Percentiles rank a stretch among this genome's conserved stretches.
Evolutionary conservation across 2,797 vertebrate genomes (phyloP).

Genomic region (Meriones psammophilus): DNA sequence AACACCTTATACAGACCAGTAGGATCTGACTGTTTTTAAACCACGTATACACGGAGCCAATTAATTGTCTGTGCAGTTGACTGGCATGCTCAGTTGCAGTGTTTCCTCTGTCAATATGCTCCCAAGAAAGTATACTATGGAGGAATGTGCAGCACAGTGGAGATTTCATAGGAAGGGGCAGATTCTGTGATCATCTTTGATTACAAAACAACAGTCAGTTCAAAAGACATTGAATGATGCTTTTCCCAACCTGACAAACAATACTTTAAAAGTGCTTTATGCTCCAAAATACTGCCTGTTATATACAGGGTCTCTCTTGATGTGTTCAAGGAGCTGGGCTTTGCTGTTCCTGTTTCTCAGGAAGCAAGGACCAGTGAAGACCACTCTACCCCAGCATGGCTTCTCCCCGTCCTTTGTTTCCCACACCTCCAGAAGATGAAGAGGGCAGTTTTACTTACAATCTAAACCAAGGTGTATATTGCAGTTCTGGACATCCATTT

Average conservation of each 20-base stretch:
- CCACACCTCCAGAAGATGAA: constrained; percentile 17
- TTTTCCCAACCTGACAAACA: constrained; percentile 24
- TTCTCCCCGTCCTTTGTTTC: neutral
- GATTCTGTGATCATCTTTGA: neutral
- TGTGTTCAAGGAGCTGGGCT: neutral
- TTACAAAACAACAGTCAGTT: constrained; percentile 46
- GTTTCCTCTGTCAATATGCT: constrained; percentile 64
- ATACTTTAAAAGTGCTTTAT: constrained; percentile 56
- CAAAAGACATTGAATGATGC: neutral
- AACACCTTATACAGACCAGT: constrained; percentile 46
- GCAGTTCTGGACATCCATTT: constrained; percentile 60
- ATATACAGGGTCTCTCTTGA: neutral
- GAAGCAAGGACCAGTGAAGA: neutral
- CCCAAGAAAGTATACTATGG: constrained; percentile 7
- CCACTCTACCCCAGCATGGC: neutral
- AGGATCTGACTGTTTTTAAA: constrained; percentile 71
- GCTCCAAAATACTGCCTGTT: neutral
- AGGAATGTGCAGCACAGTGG: neutral
- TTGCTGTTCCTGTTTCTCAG: neutral
- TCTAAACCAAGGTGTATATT: constrained; percentile 33
- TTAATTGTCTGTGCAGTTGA: constrained; percentile 69
- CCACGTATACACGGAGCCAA: constrained; percentile 44
- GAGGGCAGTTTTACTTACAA: constrained; percentile 43
- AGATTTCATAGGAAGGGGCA: neutral
- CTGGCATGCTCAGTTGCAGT: constrained; percentile 32